Percentiles rank a stretch among this genome's conserved stretches.
phyloP scores from a whole-genome alignment of 2,113 vertebrate species.

The Pelecanus crispus region DNA sequence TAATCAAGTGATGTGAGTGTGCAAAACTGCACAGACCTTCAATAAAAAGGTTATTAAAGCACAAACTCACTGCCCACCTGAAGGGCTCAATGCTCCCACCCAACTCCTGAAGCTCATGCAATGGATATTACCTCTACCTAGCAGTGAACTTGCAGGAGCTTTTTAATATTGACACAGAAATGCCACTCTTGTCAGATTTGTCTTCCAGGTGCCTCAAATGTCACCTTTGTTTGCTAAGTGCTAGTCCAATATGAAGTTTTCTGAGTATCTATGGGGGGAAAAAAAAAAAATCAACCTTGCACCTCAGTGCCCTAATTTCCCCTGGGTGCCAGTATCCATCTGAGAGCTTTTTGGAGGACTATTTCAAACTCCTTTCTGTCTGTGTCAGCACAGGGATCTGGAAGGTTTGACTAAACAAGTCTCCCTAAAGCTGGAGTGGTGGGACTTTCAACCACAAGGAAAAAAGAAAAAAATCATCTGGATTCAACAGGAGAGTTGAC shows the following conservation, averaged over 20 bases:
- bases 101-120: not conserved
- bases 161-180: not conserved
- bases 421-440: not conserved
- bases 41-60: not conserved
- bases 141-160: not conserved
- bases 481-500: not conserved
- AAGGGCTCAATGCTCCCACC: not conserved
- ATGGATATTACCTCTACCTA: not conserved
- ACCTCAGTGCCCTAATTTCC: not conserved
- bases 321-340: not conserved
- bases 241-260: constrained; percentile 3
- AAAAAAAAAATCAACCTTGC: not conserved
- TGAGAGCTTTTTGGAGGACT: not conserved
- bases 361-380: not conserved
- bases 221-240: constrained; percentile 8
- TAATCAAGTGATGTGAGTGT: accelerated
- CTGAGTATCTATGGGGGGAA: not conserved
- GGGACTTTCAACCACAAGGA: not conserved
- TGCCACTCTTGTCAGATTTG: not conserved
- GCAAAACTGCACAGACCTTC: not conserved
- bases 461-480: not conserved
- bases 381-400: not conserved
- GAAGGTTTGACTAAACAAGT: not conserved
- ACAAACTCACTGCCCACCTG: not conserved
- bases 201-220: constrained; percentile 20